Base-by-base conservation (phyloP, 2,797 vertebrate genomes). In the Sebastes cheni region DNA sequence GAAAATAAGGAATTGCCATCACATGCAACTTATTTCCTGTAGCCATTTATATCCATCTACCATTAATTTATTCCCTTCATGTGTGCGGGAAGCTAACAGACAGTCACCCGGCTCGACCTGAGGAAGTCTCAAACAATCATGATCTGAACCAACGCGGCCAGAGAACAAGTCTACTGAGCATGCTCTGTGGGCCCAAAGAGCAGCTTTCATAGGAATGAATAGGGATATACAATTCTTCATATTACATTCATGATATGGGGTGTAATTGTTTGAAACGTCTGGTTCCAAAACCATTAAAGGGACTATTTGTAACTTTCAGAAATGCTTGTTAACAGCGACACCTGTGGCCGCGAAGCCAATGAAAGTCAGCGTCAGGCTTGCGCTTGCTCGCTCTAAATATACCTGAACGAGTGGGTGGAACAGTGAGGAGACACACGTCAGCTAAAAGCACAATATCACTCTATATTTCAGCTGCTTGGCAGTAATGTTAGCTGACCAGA, bases 341-440 rank as follows among this genome's bases (percentile, higher is more conserved):
- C 39, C 39, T 42, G 39, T 42, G 39, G 39, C 13, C 39, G 39
- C 0, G 2, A 42, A 42, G 13, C 16, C 39, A 42, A 42, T 1
- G 5, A 42, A 42, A 42, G 39, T 42, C 39, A 42, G 13, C 13
- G 13, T 42, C 39, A 0, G 0, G 39, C 39, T 42, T 5, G 5
- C 5, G 5, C 5, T 42, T 3, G 39, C 39, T 3, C 2, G 13
- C 39, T 16, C 13, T 42, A 42, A 0, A 39, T 3, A 39, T 0
- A 14, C 36, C 0, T 39, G 13, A 42, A 42, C 13, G 13, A 42
- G 36, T 29, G 29, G 6, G 6, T 6, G 6, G 6, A 16, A 42
- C 39, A 42, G 39, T 42, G 39, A 42, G 39, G 39, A 0, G 13
- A 42, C 39, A 42, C 39, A 42, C 39, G 39, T 42, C 39, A 42